Evolutionary conservation across 2,888 invertebrate genomes (phyloP), one percentile per base, ranked within the genome.

Genomic region (Acrobasis suavella): DNA sequence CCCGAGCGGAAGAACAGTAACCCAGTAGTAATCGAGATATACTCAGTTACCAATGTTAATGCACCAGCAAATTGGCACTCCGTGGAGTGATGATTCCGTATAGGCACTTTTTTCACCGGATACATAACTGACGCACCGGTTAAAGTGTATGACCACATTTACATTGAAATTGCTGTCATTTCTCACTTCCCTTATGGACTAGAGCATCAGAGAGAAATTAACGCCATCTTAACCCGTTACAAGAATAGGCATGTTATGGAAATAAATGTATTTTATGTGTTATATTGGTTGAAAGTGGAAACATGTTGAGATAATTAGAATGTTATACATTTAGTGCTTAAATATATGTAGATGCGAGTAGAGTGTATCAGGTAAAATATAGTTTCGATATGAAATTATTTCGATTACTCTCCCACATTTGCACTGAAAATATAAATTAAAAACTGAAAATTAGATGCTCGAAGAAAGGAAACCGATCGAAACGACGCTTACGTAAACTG

Each of bases 31-130:
- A 83, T 82, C 76, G 79, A 69, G 68, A 70, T 62, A 66, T 63
- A 72, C 73, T 68, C 69, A 69, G 72, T 77, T 76, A 78, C 77
- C 78, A 76, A 64, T 70, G 73, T 76, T 85, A 85, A 85, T 78
- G 74, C 73, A 75, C 76, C 82, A 77, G 70, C 68, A 83, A 86
- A 86, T 86, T 83, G 82, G 81, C 82, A 82, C n/a, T 46, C 14
- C 83, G 76, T 84, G n/a, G n/a, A n/a, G 80, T 75, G 72, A 71
- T 72, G 73, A 77, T 73, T 75, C 69, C 74, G 73, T 77, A 76
- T 76, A 75, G 76, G 74, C 66, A 75, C 68, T 79, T 79, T 78
- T 79, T 82, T 79, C 71, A 75, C 65, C 61, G 67, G 66, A 78
- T 72, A 78, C 74, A 72, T 76, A 77, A 77, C 72, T 77, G 70